Percentiles rank a stretch among this genome's conserved stretches.
Evolutionary conservation across 2,888 invertebrate genomes (phyloP).

Genomic region (Bellardia bayeri): DNA sequence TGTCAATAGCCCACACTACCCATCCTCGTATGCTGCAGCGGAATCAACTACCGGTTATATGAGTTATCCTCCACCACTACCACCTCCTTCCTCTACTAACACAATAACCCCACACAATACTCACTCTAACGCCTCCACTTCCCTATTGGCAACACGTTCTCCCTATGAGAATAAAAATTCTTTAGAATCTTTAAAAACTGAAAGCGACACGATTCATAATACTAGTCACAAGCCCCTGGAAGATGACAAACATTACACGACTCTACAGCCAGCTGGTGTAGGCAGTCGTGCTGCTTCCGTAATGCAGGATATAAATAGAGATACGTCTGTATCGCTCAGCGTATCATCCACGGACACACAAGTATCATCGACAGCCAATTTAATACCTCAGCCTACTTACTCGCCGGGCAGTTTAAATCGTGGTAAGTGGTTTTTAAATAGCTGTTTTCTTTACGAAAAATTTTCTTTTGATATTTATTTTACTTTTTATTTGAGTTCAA

Average conservation of each 20-base stretch:
- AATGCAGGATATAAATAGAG: conserved; percentile 90
- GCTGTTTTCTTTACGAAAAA: conserved; percentile 58
- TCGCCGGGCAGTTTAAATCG: conserved; percentile 91
- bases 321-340: conserved; percentile 88
- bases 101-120: conserved; percentile 52
- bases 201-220: conserved; percentile 20
- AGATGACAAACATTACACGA: conserved; percentile 92
- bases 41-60: conserved; percentile 44
- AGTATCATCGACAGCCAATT: conserved; percentile 81
- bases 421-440: conserved; percentile 86
- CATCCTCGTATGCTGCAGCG: conserved; percentile 62
- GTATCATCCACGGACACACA: conserved; percentile 82
- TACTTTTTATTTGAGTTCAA: conserved; percentile 46
- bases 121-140: conserved; percentile 56
- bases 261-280: conserved; percentile 92
- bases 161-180: conserved; percentile 45
- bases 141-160: conserved; percentile 69
- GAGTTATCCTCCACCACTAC: conserved; percentile 55
- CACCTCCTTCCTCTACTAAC: conserved; percentile 28
- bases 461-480: conserved; percentile 44
- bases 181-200: conserved; percentile 59
- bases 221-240: conserved; percentile 3
- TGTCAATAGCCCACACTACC: conserved; percentile 71
- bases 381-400: conserved; percentile 86
- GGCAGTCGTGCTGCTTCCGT: conserved; percentile 93